Evolutionary conservation across 2,797 vertebrate genomes (phyloP), one percentile per base, ranked within the genome.

Genomic region (Ambastaia sidthimunki): DNA sequence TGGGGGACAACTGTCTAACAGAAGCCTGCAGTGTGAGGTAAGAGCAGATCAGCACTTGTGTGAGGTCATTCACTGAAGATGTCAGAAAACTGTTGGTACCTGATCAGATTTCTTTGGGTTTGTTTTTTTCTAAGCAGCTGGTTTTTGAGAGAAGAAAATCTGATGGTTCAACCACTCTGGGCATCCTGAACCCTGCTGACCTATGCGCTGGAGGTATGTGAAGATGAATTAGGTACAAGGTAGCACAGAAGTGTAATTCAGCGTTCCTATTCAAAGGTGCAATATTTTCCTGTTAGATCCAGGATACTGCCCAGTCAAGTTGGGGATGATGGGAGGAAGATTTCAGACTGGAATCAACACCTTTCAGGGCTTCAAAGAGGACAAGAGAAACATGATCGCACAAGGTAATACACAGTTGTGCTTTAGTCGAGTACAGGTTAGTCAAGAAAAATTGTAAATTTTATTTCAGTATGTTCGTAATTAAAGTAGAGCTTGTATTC

Each of bases 311-410:
- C 93, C 95, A 3, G 93, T 98, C 37, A 96, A 95, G 85, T 90
- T 99, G 81, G 97, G 96, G 31, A 96, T 98, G 94, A 95, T 97
- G 83, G 94, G 95, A 57, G 96, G 94, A 69, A 93, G 97, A 67
- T 94, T 99, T 79, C 98, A 98, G 88, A 94, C 94, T 0, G 98
- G 98, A 15, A 94, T 99, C 55, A 99, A 99, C 87, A 95, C 94
- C 0, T 91, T 99, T 74, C 97, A 97, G 89, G 96, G 97, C 0
- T 99, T 99, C 89, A 97, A 97, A 86, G 98, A 99, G 89, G 98
- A 99, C 90, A 99, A 98, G 89, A 95, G 98, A 87, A 99, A 99
- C 92, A 92, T 93, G 84, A 93, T 97, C 15, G 96, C 95, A 81
- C 97, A 96, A 90, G 97, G 98, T 97, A 90, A 87, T 86, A 57